Conservation (phyloP, 2,888 invertebrate genomes). For the Bibio marci region DNA sequence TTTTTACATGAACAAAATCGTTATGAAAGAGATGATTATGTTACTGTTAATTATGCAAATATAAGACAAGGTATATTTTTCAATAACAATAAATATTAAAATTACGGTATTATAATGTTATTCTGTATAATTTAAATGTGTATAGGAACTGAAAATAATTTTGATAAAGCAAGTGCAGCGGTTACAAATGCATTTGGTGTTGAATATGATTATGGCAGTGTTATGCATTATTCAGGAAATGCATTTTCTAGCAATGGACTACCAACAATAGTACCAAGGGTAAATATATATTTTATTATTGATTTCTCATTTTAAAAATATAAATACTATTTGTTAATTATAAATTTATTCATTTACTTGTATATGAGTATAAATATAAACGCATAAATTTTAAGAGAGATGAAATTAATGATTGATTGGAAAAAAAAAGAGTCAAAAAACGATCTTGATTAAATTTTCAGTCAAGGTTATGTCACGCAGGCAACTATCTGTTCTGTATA, state of each 20-base stretch:
- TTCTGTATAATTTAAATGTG: conserved; percentile 9
- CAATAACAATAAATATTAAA: background rate
- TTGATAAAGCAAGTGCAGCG: conserved; percentile 42
- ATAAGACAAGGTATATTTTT: conserved; percentile 38
- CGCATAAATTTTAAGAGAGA: no score
- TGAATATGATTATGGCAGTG: conserved; percentile 60
- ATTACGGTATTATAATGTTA: no score
- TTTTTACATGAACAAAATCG: conserved; percentile 73
- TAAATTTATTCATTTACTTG: no score
- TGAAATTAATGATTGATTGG: no score
- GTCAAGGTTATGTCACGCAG: no score
- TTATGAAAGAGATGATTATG: conserved; percentile 52
- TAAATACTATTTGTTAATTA: no score
- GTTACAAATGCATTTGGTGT: conserved; percentile 48
- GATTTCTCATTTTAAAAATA: no score
- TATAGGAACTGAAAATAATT: conserved; percentile 48
- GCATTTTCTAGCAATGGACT: conserved; percentile 57
- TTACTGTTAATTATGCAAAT: conserved; percentile 47
- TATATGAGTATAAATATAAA: no score
- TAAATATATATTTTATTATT: conserved; percentile 18
- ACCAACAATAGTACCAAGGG: conserved; percentile 55
- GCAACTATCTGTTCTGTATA: no score
- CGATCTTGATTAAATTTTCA: no score
- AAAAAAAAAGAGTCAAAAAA: no score
- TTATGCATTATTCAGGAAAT: conserved; percentile 66